Evolutionary conservation across 2,797 vertebrate genomes (phyloP).

Genomic region (Tolypeutes matacus): DNA sequence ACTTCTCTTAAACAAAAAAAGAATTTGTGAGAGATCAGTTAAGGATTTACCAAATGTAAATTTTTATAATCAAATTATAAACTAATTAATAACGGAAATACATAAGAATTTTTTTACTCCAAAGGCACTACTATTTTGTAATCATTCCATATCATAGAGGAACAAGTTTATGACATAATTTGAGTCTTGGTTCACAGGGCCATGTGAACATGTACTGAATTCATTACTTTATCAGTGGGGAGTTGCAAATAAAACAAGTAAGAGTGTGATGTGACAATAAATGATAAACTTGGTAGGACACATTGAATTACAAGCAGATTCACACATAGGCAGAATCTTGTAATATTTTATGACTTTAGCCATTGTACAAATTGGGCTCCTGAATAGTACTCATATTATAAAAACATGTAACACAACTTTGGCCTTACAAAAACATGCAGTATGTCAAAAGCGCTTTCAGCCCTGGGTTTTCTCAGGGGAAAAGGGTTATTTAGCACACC

Average conservation of each 20-base stretch:
- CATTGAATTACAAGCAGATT: background rate
- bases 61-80: constrained; percentile 10
- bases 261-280: background rate
- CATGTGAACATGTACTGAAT: background rate
- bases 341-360: background rate
- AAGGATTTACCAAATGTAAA: background rate
- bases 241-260: constrained; percentile 36
- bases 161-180: background rate
- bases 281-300: background rate
- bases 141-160: background rate
- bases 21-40: background rate
- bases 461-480: background rate
- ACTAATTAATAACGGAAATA: constrained; percentile 12
- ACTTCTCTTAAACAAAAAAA: background rate
- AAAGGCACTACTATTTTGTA: background rate
- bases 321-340: constrained; percentile 1
- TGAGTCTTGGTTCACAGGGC: background rate
- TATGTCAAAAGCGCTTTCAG: constrained; percentile 26
- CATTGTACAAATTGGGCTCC: background rate
- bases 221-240: constrained; percentile 6
- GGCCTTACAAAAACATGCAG: constrained; percentile 47
- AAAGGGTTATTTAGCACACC: background rate
- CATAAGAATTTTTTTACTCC: background rate
- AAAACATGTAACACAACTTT: constrained; percentile 32
- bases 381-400: background rate